Evolutionary conservation across 2,797 vertebrate genomes (phyloP).

Genomic region (Brachyalestes nurse): DNA sequence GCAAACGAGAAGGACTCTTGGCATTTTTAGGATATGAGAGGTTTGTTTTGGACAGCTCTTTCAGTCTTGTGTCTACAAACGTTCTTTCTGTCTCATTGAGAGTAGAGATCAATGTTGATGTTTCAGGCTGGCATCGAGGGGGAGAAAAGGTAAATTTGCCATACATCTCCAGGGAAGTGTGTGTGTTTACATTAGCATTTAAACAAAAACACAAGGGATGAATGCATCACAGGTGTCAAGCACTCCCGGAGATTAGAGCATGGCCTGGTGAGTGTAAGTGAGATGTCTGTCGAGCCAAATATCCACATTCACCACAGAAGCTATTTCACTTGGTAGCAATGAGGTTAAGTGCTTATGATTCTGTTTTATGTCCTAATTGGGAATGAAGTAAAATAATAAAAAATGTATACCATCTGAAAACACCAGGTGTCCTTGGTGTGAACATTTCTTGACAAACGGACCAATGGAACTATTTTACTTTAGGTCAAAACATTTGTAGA

Average conservation of each 20-base stretch:
- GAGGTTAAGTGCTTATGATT: not conserved
- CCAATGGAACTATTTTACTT: no score
- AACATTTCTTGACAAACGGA: no score
- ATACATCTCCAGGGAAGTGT: slow-evolving; percentile 38
- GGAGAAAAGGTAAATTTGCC: slow-evolving; percentile 49
- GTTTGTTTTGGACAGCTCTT: slow-evolving; percentile 58
- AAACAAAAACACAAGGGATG: slow-evolving; percentile 47
- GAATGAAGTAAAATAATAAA: not conserved
- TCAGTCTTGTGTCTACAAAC: slow-evolving; percentile 61
- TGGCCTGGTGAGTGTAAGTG: slow-evolving; percentile 32
- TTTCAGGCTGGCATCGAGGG: slow-evolving; percentile 40
- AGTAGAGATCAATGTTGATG: slow-evolving; percentile 59
- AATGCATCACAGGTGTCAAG: slow-evolving; percentile 42
- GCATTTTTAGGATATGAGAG: slow-evolving; percentile 62
- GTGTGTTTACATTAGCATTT: slow-evolving; percentile 42
- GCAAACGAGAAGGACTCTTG: slow-evolving; percentile 53
- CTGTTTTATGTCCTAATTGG: not conserved
- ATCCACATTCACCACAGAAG: not conserved
- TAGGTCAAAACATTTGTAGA: no score
- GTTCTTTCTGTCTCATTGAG: slow-evolving; percentile 59
- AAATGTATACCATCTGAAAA: no score
- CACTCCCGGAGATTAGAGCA: slow-evolving; percentile 23
- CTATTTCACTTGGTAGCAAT: not conserved
- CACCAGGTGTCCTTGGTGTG: no score
- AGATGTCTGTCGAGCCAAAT: not conserved